Percentiles rank a stretch among this genome's conserved stretches.
Conservation (phyloP, 2,888 invertebrate species). For the Clunio marinus region DNA sequence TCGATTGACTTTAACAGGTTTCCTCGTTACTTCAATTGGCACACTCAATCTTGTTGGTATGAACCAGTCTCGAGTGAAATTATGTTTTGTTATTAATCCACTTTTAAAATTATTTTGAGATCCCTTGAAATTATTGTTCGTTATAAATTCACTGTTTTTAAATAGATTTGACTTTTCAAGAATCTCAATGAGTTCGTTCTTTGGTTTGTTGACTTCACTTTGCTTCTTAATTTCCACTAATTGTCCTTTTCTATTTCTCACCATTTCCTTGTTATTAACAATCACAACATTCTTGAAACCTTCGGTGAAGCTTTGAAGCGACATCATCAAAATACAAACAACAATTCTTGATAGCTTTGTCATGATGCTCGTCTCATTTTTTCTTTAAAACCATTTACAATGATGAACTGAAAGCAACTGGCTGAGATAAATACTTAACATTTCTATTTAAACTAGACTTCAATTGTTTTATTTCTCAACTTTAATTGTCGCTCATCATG, state of each 20-base stretch:
- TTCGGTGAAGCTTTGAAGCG: neutral
- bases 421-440: neutral
- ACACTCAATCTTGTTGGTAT: neutral
- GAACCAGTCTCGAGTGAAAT: neutral
- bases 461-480: neutral
- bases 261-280: conserved; percentile 26
- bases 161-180: conserved; percentile 15
- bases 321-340: neutral
- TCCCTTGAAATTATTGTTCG: conserved; percentile 6
- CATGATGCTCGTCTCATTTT: conserved; percentile 4
- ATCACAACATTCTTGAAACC: conserved; percentile 2
- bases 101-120: neutral
- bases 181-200: neutral
- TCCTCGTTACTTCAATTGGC: neutral
- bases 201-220: neutral
- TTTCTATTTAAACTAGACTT: conserved; percentile 30
- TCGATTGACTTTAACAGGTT: neutral
- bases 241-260: neutral
- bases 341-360: neutral
- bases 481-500: conserved; percentile 29
- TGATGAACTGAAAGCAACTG: neutral
- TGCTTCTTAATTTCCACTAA: neutral
- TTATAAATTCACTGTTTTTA: conserved; percentile 2
- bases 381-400: neutral
- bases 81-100: conserved; percentile 14